Conservation (phyloP, 2,797 vertebrate genomes). For the Channa striata region DNA sequence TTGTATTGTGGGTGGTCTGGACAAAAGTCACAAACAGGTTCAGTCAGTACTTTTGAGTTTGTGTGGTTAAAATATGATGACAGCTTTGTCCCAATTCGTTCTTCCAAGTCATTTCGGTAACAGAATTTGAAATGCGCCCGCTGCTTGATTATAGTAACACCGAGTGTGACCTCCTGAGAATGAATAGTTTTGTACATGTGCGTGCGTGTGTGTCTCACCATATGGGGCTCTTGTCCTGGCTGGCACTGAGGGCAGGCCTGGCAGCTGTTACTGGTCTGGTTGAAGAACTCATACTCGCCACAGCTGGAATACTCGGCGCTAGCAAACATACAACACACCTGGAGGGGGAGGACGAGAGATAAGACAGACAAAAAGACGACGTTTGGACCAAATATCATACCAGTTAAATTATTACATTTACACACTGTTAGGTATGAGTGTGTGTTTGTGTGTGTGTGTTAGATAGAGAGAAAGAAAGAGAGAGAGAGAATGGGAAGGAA, state of each 20-base stretch:
- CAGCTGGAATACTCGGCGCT: slow-evolving; percentile 92
- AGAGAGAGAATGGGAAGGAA: too few species aligned
- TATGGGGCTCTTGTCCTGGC: slow-evolving; percentile 94
- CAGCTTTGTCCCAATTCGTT: neutral
- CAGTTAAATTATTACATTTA: neutral
- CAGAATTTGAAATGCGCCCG: slow-evolving; percentile 1
- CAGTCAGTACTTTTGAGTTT: neutral
- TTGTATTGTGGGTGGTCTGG: slow-evolving; percentile 63
- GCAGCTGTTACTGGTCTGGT: slow-evolving; percentile 94
- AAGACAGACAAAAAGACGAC: slow-evolving; percentile 5
- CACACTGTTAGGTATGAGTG: neutral
- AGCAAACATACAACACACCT: slow-evolving; percentile 90
- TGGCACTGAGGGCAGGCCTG: slow-evolving; percentile 94
- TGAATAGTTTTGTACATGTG: neutral
- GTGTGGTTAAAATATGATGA: neutral
- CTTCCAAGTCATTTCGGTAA: neutral
- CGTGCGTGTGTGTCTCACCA: slow-evolving; percentile 84
- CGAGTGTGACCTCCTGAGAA: too few species aligned
- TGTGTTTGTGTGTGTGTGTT: neutral
- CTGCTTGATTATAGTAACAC: neutral
- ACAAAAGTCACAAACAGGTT: slow-evolving; percentile 17
- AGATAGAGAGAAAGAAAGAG: neutral
- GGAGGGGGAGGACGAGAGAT: slow-evolving; percentile 27
- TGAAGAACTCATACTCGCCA: slow-evolving; percentile 96
- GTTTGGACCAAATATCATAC: neutral